Conservation (phyloP, 2,888 invertebrate species). For the Dicranocentrus wangi region DNA sequence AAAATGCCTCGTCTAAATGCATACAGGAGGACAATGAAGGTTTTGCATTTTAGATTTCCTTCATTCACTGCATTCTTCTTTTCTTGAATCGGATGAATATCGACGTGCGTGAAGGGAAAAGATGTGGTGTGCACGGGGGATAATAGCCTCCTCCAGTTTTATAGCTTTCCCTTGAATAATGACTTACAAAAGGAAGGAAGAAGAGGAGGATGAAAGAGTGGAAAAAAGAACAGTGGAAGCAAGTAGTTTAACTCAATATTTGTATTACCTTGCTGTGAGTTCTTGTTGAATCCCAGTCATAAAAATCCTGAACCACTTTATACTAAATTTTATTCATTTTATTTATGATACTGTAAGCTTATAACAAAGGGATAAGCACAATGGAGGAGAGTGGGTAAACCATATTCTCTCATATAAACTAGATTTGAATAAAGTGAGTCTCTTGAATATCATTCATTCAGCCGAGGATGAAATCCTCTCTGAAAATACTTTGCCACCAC, state of each 20-base stretch:
- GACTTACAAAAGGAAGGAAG: slow-evolving; percentile 29
- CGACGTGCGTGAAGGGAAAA: slow-evolving; percentile 29
- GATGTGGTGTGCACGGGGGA: slow-evolving; percentile 26
- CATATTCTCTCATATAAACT: neutral
- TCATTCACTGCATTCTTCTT: slow-evolving; percentile 31
- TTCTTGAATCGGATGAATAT: slow-evolving; percentile 38
- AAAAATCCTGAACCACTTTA: slow-evolving; percentile 31
- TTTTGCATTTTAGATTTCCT: slow-evolving; percentile 58
- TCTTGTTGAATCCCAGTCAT: slow-evolving; percentile 27
- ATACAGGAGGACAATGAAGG: slow-evolving; percentile 49
- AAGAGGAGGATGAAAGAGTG: slow-evolving; percentile 3
- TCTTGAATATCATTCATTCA: too few relatives aligned
- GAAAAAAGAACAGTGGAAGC: slow-evolving; percentile 6
- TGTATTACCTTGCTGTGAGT: slow-evolving; percentile 30
- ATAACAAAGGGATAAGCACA: slow-evolving; percentile 25
- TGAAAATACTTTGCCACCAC: too few relatives aligned
- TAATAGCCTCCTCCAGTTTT: slow-evolving; percentile 52
- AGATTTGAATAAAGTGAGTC: slow-evolving; percentile 1
- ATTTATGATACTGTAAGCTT: slow-evolving; percentile 30
- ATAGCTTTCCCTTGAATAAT: slow-evolving; percentile 52
- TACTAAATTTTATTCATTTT: slow-evolving; percentile 26
- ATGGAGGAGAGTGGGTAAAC: slow-evolving; percentile 16
- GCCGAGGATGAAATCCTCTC: too few relatives aligned
- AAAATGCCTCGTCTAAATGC: slow-evolving; percentile 53
- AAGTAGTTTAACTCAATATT: slow-evolving; percentile 34